These are phyloP conservation scores for Acipenser oxyrinchus DNA, from an alignment of 2,797 vertebrate species.

Conservation along the genomic window DNA sequence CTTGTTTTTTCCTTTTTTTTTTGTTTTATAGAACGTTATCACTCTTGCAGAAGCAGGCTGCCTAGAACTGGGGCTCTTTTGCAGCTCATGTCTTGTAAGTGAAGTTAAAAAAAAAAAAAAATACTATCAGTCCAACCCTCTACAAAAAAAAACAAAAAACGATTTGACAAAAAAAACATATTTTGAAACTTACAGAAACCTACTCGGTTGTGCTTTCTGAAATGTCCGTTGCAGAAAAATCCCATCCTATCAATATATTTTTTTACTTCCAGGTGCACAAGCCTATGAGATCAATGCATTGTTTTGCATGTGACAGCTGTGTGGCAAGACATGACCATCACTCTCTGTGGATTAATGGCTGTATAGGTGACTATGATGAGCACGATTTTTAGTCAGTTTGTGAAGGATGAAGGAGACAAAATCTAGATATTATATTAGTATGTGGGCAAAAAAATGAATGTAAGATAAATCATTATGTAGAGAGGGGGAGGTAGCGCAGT, in stretches of 20 bases:
- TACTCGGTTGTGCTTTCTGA: too few species aligned
- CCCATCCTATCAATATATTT: too few species aligned
- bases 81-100: constrained; percentile 87
- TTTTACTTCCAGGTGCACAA: constrained; percentile 69
- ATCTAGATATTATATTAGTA: too few species aligned
- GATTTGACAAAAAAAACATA: too few species aligned
- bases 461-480: too few species aligned
- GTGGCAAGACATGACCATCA: constrained; percentile 90
- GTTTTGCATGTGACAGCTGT: constrained; percentile 73
- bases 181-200: background rate
- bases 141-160: too few species aligned
- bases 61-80: constrained; percentile 85
- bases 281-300: constrained; percentile 78
- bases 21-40: constrained; percentile 73
- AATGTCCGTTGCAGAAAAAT: too few species aligned
- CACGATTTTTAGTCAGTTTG: too few species aligned
- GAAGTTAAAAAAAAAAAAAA: background rate
- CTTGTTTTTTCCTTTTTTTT: constrained; percentile 2
- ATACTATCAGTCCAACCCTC: too few species aligned
- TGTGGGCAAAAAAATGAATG: too few species aligned
- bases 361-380: constrained; percentile 62
- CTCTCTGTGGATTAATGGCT: constrained; percentile 80
- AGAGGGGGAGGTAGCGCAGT: too few species aligned
- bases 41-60: constrained; percentile 82
- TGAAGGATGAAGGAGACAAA: too few species aligned